Conservation (phyloP, 2,797 vertebrate species). For the Aselliscus stoliczkanus region DNA sequence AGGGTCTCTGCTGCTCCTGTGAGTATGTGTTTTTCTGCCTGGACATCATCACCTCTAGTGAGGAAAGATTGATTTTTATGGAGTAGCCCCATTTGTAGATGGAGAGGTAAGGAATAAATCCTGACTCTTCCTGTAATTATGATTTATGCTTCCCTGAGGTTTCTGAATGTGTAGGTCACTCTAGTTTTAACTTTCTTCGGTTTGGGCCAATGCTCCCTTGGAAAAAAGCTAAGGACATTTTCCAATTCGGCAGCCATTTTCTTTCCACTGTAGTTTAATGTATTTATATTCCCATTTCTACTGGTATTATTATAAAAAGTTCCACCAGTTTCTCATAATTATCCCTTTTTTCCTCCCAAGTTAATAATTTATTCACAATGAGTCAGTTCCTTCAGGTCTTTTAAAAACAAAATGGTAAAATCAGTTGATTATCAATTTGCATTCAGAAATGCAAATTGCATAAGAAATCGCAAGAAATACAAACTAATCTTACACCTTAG, state of each 20-base stretch:
- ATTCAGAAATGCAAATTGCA: no score
- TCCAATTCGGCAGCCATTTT: not conserved
- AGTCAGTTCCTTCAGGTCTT: not conserved
- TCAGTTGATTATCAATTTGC: not conserved
- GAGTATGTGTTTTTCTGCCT: conserved; percentile 76
- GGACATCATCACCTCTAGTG: not conserved
- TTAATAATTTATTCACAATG: not conserved
- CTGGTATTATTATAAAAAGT: not conserved
- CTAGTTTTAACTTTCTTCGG: not conserved
- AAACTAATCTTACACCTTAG: not conserved
- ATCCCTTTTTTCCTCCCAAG: not conserved
- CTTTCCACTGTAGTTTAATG: not conserved
- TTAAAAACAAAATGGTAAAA: not conserved
- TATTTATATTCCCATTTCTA: not conserved
- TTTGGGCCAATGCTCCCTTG: not conserved
- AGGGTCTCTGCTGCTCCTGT: conserved; percentile 97
- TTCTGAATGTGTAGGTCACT: not conserved
- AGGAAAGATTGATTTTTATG: not conserved
- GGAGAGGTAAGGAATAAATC: not conserved
- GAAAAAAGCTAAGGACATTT: not conserved
- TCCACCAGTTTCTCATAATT: not conserved
- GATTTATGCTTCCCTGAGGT: no score
- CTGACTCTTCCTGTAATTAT: not conserved
- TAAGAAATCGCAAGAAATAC: not conserved
- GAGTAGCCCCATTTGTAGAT: no score